Conservation (phyloP, 1,140 invertebrate genomes). For the Drosophila paulistorum region DNA sequence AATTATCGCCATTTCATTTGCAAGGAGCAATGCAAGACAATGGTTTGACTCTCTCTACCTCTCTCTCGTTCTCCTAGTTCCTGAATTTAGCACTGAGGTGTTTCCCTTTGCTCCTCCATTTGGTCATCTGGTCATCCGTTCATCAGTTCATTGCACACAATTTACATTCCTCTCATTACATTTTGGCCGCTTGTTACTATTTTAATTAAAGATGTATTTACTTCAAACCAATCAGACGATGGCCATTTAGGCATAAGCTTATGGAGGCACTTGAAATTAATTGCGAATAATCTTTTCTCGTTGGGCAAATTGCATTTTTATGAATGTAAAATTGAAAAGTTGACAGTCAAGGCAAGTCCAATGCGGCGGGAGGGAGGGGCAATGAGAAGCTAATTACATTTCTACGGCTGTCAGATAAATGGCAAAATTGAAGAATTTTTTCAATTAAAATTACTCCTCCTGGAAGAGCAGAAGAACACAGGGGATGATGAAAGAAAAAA, state of each 20-base stretch:
- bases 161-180: constrained; percentile 24
- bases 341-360: constrained; percentile 57
- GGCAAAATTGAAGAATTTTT: constrained; percentile 81
- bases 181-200: constrained; percentile 19
- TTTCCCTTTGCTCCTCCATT: neutral
- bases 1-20: constrained; percentile 70
- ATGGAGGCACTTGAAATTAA: constrained; percentile 71
- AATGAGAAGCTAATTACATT: constrained; percentile 68
- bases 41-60: constrained; percentile 30
- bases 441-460: constrained; percentile 71
- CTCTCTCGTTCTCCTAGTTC: neutral
- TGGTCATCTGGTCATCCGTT: neutral
- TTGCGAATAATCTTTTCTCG: constrained; percentile 65
- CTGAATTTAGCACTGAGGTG: constrained; percentile 51
- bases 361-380: neutral
- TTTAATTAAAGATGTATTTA: constrained; percentile 63
- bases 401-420: constrained; percentile 71
- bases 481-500: neutral
- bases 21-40: constrained; percentile 57
- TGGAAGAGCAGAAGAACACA: constrained; percentile 43
- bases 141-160: constrained; percentile 19
- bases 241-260: constrained; percentile 59
- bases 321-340: constrained; percentile 78
- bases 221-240: constrained; percentile 45
- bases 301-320: constrained; percentile 70